Evolutionary conservation across 1,140 invertebrate genomes (phyloP).

Genomic region (Aphis gossypii): DNA sequence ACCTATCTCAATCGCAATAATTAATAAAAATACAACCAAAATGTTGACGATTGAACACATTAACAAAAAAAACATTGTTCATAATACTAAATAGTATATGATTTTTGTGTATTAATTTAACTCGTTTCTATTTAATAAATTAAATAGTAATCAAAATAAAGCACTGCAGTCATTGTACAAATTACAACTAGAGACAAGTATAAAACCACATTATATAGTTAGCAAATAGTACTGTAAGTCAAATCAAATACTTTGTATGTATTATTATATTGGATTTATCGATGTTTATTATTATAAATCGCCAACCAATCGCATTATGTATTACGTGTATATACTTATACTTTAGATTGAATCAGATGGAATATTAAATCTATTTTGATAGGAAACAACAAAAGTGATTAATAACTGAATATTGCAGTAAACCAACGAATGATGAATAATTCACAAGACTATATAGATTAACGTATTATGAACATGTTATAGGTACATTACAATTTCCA

Average conservation of each 20-base stretch:
- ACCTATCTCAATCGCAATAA: background rate
- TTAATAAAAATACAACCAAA: no score
- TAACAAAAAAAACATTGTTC: background rate
- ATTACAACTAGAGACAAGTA: background rate
- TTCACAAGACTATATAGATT: no score
- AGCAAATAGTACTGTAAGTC: background rate
- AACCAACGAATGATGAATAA: no score
- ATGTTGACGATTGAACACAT: background rate
- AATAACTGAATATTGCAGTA: no score
- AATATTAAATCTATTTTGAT: no score
- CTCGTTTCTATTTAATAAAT: no score
- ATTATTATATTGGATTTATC: background rate
- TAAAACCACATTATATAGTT: background rate
- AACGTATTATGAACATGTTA: no score
- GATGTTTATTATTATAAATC: background rate
- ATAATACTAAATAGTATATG: background rate
- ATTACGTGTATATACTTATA: background rate
- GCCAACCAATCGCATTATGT: background rate
- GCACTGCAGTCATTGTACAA: background rate
- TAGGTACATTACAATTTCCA: no score
- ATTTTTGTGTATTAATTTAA: background rate
- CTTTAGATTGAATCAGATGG: no score
- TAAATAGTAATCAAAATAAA: background rate
- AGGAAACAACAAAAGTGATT: no score
- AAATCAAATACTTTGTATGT: background rate